Evolutionary conservation across 1,140 invertebrate species (phyloP).

Genomic region (Aleiodes sp.): DNA sequence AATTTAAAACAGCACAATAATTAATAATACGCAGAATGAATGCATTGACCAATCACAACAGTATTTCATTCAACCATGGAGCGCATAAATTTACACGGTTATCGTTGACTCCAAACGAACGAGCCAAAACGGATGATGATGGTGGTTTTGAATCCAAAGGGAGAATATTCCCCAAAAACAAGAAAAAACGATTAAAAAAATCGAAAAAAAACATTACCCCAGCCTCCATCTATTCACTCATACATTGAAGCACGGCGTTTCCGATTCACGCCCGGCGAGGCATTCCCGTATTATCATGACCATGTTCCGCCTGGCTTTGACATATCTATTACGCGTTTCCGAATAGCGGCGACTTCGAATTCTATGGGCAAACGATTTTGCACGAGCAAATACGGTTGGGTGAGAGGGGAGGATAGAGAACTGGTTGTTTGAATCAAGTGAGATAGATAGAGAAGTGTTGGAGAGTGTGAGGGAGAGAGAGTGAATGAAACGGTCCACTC

Average conservation of each 20-base stretch:
- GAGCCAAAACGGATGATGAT: not conserved
- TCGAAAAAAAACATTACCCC: not conserved
- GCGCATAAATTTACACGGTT: constrained; percentile 4
- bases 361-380: constrained; percentile 42
- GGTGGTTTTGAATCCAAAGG: not conserved
- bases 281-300: constrained; percentile 61
- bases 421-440: constrained; percentile 13
- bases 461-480: constrained; percentile 32
- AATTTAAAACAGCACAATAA: too few relatives aligned
- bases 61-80: constrained; percentile 1
- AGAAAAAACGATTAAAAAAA: not conserved
- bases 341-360: constrained; percentile 62
- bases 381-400: not conserved
- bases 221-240: not conserved
- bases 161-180: not conserved
- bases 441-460: not conserved
- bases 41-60: not conserved
- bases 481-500: constrained; percentile 43
- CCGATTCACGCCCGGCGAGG: constrained; percentile 32
- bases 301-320: constrained; percentile 61
- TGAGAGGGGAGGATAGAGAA: not conserved
- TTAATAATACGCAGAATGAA: not conserved
- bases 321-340: constrained; percentile 64
- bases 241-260: constrained; percentile 9
- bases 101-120: not conserved